Base-by-base conservation (phyloP, 1,140 invertebrate species). In the Scaptodrosophila lebanonensis region DNA sequence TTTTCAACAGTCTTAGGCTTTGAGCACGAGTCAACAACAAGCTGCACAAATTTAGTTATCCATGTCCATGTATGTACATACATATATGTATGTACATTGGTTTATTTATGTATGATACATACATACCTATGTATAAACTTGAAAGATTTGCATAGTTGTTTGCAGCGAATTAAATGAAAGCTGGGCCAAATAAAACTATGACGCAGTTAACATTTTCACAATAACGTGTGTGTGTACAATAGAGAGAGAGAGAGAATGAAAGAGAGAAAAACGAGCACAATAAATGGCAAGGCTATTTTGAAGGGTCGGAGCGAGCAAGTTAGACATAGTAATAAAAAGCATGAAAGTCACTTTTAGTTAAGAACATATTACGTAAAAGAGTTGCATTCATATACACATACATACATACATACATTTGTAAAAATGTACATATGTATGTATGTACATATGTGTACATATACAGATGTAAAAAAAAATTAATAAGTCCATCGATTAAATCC, bases 21-120 rank as follows among this genome's bases (percentile, higher is more conserved):
- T 25, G 44, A 20, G 20, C n/a, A 54, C 45, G 58, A 66, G 58
- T 32, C 32, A 40, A 61, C 50, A 39, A 57, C 25, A 64, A 8
- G 9, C 5, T n/a, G n/a, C n/a, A n/a, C n/a, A n/a, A 12, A 3
- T 6, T 12, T 45, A 29, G 22, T 25, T 25, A 4, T 8, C 3
- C 22, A 25, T 25, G 18, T 50, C 11, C 20, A 15, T 42, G 32
- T 59, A 25, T 50, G 44, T 61, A 22, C 44, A 20, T 49, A 20
- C 40, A n/a, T n/a, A n/a, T n/a, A n/a, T n/a, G 20, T 61, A 56
- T 36, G 29, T 25, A n/a, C n/a, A n/a, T n/a, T n/a, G n/a, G n/a
- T n/a, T n/a, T n/a, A n/a, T n/a, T n/a, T n/a, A n/a, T n/a, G n/a
- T n/a, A n/a, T n/a, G n/a, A n/a, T n/a, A n/a, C n/a, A n/a, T n/a